Conservation (phyloP, 2,797 vertebrate species). For the Pterois miles region DNA sequence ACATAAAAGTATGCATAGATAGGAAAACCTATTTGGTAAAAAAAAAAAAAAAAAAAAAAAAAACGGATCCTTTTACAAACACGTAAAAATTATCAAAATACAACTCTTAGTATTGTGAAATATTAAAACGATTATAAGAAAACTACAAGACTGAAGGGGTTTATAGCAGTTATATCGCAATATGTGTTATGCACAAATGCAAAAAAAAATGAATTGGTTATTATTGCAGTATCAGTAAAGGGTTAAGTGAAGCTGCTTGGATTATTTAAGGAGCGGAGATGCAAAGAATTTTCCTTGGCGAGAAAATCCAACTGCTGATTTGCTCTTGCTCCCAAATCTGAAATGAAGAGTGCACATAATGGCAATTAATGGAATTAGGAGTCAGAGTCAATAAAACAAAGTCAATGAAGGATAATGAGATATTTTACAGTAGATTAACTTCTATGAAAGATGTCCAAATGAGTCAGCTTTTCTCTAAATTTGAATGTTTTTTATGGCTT, state of each 20-base stretch:
- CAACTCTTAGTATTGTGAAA: constrained; percentile 37
- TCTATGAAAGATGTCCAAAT: background rate
- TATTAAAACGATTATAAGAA: constrained; percentile 41
- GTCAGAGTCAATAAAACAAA: constrained; percentile 9
- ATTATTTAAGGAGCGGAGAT: constrained; percentile 92
- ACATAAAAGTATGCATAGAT: constrained; percentile 37
- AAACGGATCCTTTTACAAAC: constrained; percentile 47
- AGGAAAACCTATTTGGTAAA: constrained; percentile 13
- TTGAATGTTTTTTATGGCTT: background rate
- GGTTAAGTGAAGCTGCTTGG: background rate
- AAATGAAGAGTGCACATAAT: constrained; percentile 28
- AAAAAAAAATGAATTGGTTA: background rate
- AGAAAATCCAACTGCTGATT: constrained; percentile 83
- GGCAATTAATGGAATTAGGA: constrained; percentile 5
- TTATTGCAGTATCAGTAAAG: constrained; percentile 28
- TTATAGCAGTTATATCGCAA: constrained; percentile 20
- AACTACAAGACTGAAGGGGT: background rate
- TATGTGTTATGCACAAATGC: constrained; percentile 18
- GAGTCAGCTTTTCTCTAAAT: constrained; percentile 14
- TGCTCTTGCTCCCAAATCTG: constrained; percentile 95
- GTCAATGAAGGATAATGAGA: constrained; percentile 33
- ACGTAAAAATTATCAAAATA: constrained; percentile 47
- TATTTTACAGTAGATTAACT: constrained; percentile 24
- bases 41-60: constrained; percentile 40
- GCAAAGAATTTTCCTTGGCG: constrained; percentile 93